A percentile compares a stretch with the other conserved stretches of the same genome.
These are phyloP conservation scores for Piprites chloris DNA, from an alignment of 2,113 vertebrate species.

Conservation along the genomic window DNA sequence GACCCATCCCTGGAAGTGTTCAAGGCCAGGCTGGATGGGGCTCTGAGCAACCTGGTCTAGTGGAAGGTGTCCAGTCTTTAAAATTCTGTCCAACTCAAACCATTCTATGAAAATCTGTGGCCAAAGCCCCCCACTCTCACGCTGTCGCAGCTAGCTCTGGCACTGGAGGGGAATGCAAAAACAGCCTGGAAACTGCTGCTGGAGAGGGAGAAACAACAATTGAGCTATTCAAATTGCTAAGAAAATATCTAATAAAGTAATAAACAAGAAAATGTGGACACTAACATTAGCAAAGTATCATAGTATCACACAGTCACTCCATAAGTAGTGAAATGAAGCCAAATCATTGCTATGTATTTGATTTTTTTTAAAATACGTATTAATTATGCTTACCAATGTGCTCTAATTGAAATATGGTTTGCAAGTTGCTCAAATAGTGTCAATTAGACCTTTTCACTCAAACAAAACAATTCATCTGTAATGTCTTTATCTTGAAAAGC, in stretches of 20 bases:
- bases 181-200: background rate
- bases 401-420: background rate
- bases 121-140: accelerated
- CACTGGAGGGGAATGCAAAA: background rate
- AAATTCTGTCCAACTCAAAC: background rate
- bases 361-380: background rate
- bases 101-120: background rate
- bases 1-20: background rate
- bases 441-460: background rate
- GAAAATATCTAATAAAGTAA: background rate
- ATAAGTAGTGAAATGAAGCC: background rate
- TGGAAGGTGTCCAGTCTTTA: background rate
- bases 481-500: background rate
- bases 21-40: background rate
- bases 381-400: background rate
- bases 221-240: background rate
- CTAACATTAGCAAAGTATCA: background rate
- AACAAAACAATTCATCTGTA: background rate
- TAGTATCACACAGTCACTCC: accelerated
- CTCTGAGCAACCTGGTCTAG: background rate
- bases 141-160: background rate
- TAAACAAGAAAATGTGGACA: background rate
- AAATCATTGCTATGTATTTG: accelerated
- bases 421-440: background rate
- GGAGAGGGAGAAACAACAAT: accelerated